Base-by-base conservation (phyloP, 2,113 vertebrate genomes). In the Salvelinus fontinalis region DNA sequence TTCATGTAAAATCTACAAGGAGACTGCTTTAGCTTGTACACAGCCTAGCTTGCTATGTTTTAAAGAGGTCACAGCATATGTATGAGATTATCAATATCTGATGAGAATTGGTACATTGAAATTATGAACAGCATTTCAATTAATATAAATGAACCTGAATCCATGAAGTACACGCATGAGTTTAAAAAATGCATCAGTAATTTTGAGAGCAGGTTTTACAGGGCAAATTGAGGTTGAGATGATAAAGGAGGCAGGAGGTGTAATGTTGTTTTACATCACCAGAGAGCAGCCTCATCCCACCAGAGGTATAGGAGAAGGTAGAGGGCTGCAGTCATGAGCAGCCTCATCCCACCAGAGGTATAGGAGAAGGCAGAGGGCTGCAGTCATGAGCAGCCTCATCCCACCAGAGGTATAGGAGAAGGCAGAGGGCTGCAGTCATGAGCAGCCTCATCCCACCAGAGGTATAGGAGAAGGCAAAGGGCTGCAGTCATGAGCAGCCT, bases 271-370 rank as follows among this genome's bases (percentile, higher is more conserved):
- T 72, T 73, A n/a, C 13, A 60, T 73, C 87, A 83, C 65, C 74
- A 81, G 83, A 67, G 77, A 59, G 87, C 83, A 81, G 83, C 70
- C 76, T 34, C 74, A 24, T 60, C 27, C 80, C 69, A 79, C 74
- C 29, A 27, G 67, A 68, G 12, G 8, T 39, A 74, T 60, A 48
- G 80, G 54, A 24, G 18, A 14, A 31, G 75, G 67, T 66, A 34
- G 24, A 29, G 24, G 66, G 67, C 73, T 60, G 59, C 3, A 51
- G 51, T 14, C 51, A 44, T 0, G 9, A 11, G 39, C 12, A 44
- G 39, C 39, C 39, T 44, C 74, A 24, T 60, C 27, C 80, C 69
- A 79, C 74, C 29, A 27, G 67, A 68, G 12, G 8, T 39, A 74
- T 60, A 48, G 80, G 54, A 24, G 18, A 14, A 31, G 75, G 67